These are phyloP conservation scores for Parauchenoglanis ngamensis DNA, from an alignment of 2,797 vertebrate species.

Conservation along the genomic window DNA sequence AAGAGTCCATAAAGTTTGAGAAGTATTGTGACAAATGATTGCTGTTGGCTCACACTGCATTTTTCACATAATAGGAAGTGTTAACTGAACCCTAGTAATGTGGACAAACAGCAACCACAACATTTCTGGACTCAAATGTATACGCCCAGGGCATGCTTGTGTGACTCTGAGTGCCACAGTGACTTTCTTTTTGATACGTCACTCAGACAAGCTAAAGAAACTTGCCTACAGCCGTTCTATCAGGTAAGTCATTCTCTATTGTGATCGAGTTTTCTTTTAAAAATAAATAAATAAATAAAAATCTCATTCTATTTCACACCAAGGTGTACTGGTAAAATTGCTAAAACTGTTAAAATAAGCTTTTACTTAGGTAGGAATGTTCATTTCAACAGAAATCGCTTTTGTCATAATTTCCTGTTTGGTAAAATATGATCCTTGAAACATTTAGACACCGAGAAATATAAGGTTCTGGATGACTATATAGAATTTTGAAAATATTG, in stretches of 20 bases:
- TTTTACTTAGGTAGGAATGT: background rate
- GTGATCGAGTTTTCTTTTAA: background rate
- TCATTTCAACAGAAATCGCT: background rate
- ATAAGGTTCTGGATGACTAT: background rate
- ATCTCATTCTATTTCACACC: background rate
- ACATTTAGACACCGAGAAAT: background rate
- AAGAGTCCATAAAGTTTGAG: background rate
- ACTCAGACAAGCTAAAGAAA: constrained; percentile 55
- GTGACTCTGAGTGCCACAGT: constrained; percentile 51
- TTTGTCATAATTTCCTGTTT: background rate
- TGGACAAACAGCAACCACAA: constrained; percentile 79
- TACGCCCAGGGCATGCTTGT: constrained; percentile 65
- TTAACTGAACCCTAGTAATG: constrained; percentile 69
- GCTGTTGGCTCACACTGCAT: constrained; percentile 15
- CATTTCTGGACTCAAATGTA: constrained; percentile 69
- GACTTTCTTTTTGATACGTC: constrained; percentile 55
- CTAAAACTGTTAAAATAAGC: background rate
- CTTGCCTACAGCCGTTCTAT: constrained; percentile 28
- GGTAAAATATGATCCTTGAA: background rate
- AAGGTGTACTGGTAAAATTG: background rate
- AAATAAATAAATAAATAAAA: background rate
- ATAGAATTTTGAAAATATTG: background rate
- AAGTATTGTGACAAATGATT: constrained; percentile 21
- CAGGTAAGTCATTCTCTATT: constrained; percentile 47
- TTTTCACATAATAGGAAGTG: constrained; percentile 42